phyloP scores from a whole-genome alignment of 2,888 invertebrate species.

The Mimas tiliae region DNA sequence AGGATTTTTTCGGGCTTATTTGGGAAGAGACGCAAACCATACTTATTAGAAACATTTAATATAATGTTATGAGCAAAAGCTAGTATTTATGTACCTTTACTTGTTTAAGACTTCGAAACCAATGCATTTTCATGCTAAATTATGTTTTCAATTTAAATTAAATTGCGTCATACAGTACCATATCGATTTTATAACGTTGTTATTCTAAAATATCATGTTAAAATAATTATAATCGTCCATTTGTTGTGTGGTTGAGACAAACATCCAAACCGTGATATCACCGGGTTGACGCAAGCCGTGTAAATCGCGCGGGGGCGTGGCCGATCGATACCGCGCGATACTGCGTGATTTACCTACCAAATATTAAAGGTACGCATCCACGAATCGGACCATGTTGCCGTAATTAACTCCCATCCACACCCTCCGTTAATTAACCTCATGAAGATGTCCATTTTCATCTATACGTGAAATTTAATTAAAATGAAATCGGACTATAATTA shows the following conservation, averaged over 20 bases:
- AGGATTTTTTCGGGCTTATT: too few species aligned
- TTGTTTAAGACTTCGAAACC: too few species aligned
- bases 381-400: conserved; percentile 68
- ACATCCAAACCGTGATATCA: conserved; percentile 36
- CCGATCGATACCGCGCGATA: conserved; percentile 56
- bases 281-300: conserved; percentile 62
- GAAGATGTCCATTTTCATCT: conserved; percentile 44
- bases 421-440: conserved; percentile 70
- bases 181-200: too few species aligned
- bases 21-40: too few species aligned
- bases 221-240: background rate
- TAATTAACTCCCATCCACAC: conserved; percentile 72
- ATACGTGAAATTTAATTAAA: conserved; percentile 17
- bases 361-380: conserved; percentile 64
- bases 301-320: conserved; percentile 63
- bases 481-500: conserved; percentile 9
- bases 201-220: background rate
- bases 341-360: conserved; percentile 75
- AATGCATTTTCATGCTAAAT: too few species aligned
- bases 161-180: background rate
- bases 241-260: conserved; percentile 28
- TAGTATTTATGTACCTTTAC: too few species aligned
- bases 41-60: too few species aligned
- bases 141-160: too few species aligned
- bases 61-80: too few species aligned